These are phyloP conservation scores for Thymelicus lineola DNA, from an alignment of 2,888 invertebrate genomes.

Conservation along the genomic window DNA sequence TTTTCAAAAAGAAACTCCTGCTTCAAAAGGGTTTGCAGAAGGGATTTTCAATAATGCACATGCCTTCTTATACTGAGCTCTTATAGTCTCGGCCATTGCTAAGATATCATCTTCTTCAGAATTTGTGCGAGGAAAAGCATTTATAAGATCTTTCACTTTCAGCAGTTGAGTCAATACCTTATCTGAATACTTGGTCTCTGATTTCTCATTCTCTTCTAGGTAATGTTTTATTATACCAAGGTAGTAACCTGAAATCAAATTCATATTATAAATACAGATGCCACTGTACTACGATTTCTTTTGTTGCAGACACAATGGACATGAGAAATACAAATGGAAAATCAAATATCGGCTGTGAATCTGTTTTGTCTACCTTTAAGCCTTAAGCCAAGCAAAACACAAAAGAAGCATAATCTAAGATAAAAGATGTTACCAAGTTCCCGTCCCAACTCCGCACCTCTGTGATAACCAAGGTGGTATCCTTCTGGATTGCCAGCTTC, in stretches of 20 bases:
- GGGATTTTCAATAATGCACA: slow-evolving; percentile 88
- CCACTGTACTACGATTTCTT: too few species aligned
- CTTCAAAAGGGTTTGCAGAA: slow-evolving; percentile 81
- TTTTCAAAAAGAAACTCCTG: slow-evolving; percentile 85
- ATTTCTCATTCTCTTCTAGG: slow-evolving; percentile 58
- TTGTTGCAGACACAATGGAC: too few species aligned
- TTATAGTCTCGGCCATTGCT: slow-evolving; percentile 85
- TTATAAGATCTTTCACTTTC: slow-evolving; percentile 85
- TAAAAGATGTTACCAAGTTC: slow-evolving; percentile 82
- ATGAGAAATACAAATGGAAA: too few species aligned
- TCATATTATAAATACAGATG: neutral
- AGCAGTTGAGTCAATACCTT: slow-evolving; percentile 83
- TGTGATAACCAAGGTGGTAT: slow-evolving; percentile 91
- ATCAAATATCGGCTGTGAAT: too few species aligned
- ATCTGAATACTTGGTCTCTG: slow-evolving; percentile 68
- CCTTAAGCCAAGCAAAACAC: too few species aligned
- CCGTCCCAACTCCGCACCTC: slow-evolving; percentile 90
- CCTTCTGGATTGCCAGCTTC: slow-evolving; percentile 88
- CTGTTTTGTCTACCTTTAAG: too few species aligned
- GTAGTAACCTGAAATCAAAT: slow-evolving; percentile 87
- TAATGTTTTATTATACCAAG: slow-evolving; percentile 85
- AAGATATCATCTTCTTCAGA: slow-evolving; percentile 88
- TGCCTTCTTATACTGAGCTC: slow-evolving; percentile 88
- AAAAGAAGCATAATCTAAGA: too few species aligned
- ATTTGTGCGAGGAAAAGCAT: slow-evolving; percentile 88